A percentile compares a stretch with the other conserved stretches of the same genome.
phyloP scores from a whole-genome alignment of 2,888 invertebrate species.

The Lydus trimaculatus region DNA sequence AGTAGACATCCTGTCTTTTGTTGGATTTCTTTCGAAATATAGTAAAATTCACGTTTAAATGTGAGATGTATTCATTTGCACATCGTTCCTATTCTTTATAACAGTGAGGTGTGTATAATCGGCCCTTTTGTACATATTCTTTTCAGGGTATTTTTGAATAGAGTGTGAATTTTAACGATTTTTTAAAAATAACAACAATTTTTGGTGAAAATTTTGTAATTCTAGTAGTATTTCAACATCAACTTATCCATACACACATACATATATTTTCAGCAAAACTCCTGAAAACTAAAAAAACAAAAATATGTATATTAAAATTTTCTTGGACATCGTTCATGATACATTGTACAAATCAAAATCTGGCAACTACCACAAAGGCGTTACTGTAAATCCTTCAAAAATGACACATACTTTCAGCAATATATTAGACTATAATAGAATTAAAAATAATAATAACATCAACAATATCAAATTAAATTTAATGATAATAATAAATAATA shows the following conservation, averaged over 20 bases:
- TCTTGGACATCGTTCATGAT: not conserved
- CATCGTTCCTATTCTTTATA: not conserved
- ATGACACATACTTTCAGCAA: not conserved
- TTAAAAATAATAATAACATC: not conserved
- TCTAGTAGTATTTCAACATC: not conserved
- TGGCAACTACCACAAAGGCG: not conserved
- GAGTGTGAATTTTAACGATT: not conserved
- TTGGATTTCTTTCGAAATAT: constrained; percentile 25
- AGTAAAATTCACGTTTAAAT: constrained; percentile 26
- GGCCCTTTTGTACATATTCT: not conserved
- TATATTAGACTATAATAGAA: not conserved
- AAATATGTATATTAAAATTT: not conserved
- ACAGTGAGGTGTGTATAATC: not conserved
- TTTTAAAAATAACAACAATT: not conserved
- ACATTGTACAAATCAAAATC: constrained; percentile 3
- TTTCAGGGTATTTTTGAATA: not conserved
- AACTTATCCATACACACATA: too few relatives aligned
- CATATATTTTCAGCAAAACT: not conserved
- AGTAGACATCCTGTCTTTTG: constrained; percentile 28
- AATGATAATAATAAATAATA: not conserved
- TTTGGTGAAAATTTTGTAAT: too few relatives aligned
- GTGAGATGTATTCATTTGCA: not conserved
- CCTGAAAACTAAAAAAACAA: not conserved
- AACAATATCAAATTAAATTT: not conserved
- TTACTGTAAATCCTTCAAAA: constrained; percentile 7